Evolutionary conservation across 2,113 vertebrate species (phyloP).

Genomic region (Calonectris borealis): DNA sequence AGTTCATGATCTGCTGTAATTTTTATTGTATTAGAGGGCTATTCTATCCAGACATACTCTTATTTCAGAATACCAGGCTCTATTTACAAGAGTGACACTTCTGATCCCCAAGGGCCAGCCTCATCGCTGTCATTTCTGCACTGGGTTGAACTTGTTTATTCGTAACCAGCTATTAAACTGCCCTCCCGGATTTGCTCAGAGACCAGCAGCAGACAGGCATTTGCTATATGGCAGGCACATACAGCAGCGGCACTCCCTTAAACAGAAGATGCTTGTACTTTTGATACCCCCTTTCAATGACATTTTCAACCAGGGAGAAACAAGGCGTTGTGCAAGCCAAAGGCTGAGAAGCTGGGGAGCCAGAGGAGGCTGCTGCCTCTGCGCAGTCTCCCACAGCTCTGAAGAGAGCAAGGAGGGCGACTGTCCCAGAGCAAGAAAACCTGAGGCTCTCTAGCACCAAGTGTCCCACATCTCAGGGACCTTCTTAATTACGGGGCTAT

Average conservation of each 20-base stretch:
- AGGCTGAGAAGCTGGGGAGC: not conserved
- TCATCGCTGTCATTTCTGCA: not conserved
- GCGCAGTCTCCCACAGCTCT: not conserved
- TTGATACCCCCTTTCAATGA: not conserved
- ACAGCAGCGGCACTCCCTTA: not conserved
- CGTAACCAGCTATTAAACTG: not conserved
- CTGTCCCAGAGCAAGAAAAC: not conserved
- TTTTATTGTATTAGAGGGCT: conserved; percentile 2
- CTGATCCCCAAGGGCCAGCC: not conserved
- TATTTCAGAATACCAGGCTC: not conserved
- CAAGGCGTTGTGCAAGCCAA: fast-evolving
- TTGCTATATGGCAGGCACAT: fast-evolving
- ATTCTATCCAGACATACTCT: not conserved
- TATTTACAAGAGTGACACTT: not conserved
- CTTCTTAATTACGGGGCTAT: not conserved
- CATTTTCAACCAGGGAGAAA: not conserved
- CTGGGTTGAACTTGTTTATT: not conserved
- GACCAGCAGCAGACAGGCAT: not conserved
- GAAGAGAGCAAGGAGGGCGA: not conserved
- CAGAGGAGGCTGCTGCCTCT: not conserved
- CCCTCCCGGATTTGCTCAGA: not conserved
- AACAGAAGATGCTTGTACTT: not conserved
- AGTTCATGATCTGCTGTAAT: not conserved
- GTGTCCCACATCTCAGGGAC: not conserved
- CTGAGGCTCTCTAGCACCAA: fast-evolving